Conservation (phyloP, 2,888 invertebrate genomes). For the Dione vanillae region DNA sequence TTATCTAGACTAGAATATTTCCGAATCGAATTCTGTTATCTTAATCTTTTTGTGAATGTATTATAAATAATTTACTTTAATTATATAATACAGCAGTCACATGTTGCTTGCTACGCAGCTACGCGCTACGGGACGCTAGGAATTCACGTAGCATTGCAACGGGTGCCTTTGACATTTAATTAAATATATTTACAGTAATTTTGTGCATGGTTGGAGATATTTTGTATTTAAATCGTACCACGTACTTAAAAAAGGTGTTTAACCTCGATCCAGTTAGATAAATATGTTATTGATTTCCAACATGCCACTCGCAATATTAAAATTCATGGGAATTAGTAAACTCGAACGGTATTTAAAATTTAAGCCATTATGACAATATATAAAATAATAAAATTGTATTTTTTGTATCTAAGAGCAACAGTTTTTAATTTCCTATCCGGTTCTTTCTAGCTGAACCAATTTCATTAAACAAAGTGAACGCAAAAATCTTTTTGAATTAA, state of each 20-base stretch:
- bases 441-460: too few species aligned
- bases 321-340: too few species aligned
- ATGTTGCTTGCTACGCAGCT: slow-evolving; percentile 5
- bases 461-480: too few species aligned
- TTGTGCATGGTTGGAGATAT: not conserved
- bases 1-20: too few species aligned
- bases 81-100: not conserved
- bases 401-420: too few species aligned
- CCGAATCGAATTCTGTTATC: too few species aligned
- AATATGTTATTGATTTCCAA: not conserved
- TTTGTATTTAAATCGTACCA: not conserved
- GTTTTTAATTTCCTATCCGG: too few species aligned
- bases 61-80: not conserved
- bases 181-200: not conserved
- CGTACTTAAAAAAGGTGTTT: not conserved
- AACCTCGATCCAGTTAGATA: not conserved
- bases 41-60: not conserved
- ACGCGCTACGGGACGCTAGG: slow-evolving; percentile 8
- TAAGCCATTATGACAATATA: too few species aligned
- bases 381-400: too few species aligned
- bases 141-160: not conserved
- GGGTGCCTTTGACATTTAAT: not conserved
- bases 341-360: too few species aligned
- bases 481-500: too few species aligned
- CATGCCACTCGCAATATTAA: not conserved